Conservation (phyloP, 2,888 invertebrate genomes). For the Xestobium rufovillosum region DNA sequence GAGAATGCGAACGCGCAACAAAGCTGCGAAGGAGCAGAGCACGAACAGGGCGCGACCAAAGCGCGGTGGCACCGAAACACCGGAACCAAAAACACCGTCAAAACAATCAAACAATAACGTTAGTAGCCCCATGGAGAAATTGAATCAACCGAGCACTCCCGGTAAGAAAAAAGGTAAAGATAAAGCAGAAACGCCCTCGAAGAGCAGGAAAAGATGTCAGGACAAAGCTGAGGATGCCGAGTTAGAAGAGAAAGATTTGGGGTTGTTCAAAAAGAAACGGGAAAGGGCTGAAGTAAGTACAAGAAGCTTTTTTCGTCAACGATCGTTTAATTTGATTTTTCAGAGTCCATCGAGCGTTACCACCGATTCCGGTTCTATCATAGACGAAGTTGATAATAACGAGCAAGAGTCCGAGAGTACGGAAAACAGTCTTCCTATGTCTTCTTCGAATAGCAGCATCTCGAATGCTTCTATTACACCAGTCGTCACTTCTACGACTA, state of each 20-base stretch:
- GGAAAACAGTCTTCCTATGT: conserved; percentile 42
- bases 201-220: conserved; percentile 48
- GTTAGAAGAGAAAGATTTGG: conserved; percentile 44
- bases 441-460: conserved; percentile 33
- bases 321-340: conserved; percentile 33
- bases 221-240: conserved; percentile 41
- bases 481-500: neutral
- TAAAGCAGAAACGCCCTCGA: conserved; percentile 49
- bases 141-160: conserved; percentile 30
- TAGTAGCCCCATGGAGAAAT: conserved; percentile 29
- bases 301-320: neutral
- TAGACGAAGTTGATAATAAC: conserved; percentile 53
- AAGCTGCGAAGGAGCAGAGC: conserved; percentile 68
- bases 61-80: conserved; percentile 45
- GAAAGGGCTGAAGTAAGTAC: conserved; percentile 36
- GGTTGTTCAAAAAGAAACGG: conserved; percentile 46
- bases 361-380: conserved; percentile 76
- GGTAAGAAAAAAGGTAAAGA: conserved; percentile 42
- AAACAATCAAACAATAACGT: conserved; percentile 36
- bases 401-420: conserved; percentile 38
- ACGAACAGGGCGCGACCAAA: conserved; percentile 48
- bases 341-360: conserved; percentile 79
- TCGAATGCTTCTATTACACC: conserved; percentile 26
- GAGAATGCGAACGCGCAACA: conserved; percentile 82
- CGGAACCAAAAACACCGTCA: conserved; percentile 46